Base-by-base conservation (phyloP, 2,888 invertebrate species). In the Heliconius aoede region DNA sequence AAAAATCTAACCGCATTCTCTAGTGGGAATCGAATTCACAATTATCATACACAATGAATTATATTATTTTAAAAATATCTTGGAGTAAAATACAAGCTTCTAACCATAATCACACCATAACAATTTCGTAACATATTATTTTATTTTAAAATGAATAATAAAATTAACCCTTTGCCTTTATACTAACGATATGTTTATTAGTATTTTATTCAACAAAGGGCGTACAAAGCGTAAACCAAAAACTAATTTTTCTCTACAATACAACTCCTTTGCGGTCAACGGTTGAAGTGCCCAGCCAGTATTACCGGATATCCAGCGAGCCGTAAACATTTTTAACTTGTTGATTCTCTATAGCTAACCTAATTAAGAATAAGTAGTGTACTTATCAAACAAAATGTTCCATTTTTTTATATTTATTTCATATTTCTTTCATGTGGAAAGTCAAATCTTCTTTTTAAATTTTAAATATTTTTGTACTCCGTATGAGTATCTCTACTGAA, bases 171-270 rank as follows among this genome's bases (percentile, higher is more conserved):
- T 65, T 40, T 40, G 7, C 64, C 5, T 65, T 11, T 8, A 65
- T 13, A 65, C 32, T n/a, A n/a, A n/a, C 55, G 24, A 24, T 11
- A 15, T 65, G 24, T 65, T 65, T 65, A 65, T 65, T 32, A 65
- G 64, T 32, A 62, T 32, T 73, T 30, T 65, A 18, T 64, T 51
- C 62, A 51, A 55, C 32, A 73, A 46, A 51, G 24, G 11, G 46
- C 26, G 36, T 24, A 65, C 36, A 36, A 36, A 65, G 32, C 32
- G 58, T 24, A 58, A 36, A 32, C 15, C 40, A 61, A 36, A 72
- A 36, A 36, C 26, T 26, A 21, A 58, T 61, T 36, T 74, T 67
- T 67, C 58, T 26, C 30, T 67, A 55, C 65, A 67, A 74, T 74
- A 28, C 55, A 13, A 36, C 65, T 15, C 24, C 65, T 40, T 24